These are phyloP conservation scores for Heliconius hortense DNA, from an alignment of 2,888 invertebrate species.

Conservation along the genomic window DNA sequence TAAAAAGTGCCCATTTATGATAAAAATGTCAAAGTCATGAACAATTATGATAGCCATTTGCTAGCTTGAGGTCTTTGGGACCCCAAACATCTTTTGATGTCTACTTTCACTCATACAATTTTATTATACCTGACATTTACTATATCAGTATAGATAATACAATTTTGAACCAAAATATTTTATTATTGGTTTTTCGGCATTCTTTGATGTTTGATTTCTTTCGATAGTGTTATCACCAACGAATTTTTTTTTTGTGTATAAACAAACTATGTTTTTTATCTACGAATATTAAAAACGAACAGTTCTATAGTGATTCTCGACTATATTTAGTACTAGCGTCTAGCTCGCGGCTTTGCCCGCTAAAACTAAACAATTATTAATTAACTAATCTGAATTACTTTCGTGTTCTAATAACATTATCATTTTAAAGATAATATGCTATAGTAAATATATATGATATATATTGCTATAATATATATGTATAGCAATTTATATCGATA, in stretches of 20 bases:
- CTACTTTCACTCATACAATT: background rate
- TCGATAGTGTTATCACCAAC: slow-evolving; percentile 31
- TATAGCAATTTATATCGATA: too few species aligned
- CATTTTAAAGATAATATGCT: too few species aligned
- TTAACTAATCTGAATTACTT: too few species aligned
- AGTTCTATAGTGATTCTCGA: background rate
- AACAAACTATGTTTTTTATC: slow-evolving; percentile 8
- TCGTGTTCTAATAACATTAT: too few species aligned
- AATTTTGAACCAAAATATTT: slow-evolving; percentile 26
- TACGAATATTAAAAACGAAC: slow-evolving; percentile 7
- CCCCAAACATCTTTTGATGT: background rate
- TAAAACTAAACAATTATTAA: too few species aligned
- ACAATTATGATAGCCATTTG: background rate
- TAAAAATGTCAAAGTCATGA: background rate
- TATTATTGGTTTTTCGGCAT: slow-evolving; percentile 26
- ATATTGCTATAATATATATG: too few species aligned
- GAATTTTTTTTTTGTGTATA: slow-evolving; percentile 17
- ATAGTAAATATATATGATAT: too few species aligned
- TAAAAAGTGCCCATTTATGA: background rate
- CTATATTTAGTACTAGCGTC: too few species aligned
- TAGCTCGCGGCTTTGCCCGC: too few species aligned
- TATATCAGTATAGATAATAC: slow-evolving; percentile 17
- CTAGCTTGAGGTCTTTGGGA: background rate
- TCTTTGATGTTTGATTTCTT: slow-evolving; percentile 36
- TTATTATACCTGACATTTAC: slow-evolving; percentile 13